These are phyloP conservation scores for Palythoa caribaeorum DNA, from an alignment of 92 coral and sea anemone species.

Conservation along the genomic window DNA sequence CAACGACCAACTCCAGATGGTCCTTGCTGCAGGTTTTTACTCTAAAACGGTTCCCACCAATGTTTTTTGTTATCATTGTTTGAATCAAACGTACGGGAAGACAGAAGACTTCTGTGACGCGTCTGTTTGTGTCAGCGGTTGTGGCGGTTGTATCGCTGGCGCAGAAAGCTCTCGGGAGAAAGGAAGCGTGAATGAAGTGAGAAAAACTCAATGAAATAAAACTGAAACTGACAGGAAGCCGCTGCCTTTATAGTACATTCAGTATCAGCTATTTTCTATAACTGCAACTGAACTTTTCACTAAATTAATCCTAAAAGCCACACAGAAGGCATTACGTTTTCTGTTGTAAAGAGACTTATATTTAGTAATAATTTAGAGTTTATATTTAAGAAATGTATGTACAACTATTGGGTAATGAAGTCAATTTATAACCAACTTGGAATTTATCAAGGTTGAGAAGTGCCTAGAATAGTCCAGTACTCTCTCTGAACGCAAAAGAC, in stretches of 20 bases:
- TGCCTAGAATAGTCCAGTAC: too few relatives aligned
- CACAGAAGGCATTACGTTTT: too few relatives aligned
- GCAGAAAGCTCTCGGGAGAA: background rate
- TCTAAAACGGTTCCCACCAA: slow-evolving; percentile 39
- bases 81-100: slow-evolving; percentile 23
- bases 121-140: slow-evolving; percentile 28
- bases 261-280: too few relatives aligned
- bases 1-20: slow-evolving; percentile 40
- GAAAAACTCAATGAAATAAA: background rate
- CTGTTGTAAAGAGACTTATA: too few relatives aligned
- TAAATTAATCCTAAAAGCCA: too few relatives aligned
- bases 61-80: slow-evolving; percentile 25
- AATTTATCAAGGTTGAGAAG: too few relatives aligned
- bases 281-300: too few relatives aligned
- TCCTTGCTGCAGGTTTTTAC: slow-evolving; percentile 43
- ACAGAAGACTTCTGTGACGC: slow-evolving; percentile 35
- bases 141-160: slow-evolving; percentile 37
- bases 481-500: too few relatives aligned
- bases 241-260: background rate
- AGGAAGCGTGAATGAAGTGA: background rate
- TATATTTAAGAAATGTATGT: too few relatives aligned
- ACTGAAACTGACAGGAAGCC: background rate
- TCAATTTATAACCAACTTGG: too few relatives aligned
- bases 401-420: too few relatives aligned
- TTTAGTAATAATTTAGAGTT: too few relatives aligned